phyloP scores from a whole-genome alignment of 2,113 vertebrate species.

The Cavia aperea region DNA sequence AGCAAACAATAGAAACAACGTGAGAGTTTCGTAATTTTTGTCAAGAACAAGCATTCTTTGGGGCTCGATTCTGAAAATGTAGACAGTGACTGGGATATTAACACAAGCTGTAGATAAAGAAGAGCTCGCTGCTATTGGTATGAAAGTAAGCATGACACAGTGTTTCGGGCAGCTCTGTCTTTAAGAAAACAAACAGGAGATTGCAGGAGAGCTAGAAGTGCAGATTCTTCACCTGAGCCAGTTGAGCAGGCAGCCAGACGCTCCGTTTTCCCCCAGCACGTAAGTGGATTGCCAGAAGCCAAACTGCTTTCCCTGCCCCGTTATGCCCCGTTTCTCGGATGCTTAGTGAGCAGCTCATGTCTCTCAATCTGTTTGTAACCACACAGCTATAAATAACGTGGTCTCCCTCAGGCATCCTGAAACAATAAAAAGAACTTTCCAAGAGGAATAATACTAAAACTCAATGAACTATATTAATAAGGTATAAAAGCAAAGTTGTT shows the following conservation, averaged over 20 bases:
- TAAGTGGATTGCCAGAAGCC: background rate
- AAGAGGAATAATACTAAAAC: constrained; percentile 54
- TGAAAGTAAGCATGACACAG: constrained; percentile 15
- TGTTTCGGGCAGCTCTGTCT: background rate
- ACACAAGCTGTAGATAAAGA: background rate
- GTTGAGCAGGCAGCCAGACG: background rate
- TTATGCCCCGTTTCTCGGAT: background rate
- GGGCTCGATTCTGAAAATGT: background rate
- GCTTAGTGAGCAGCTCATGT: background rate
- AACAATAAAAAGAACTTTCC: constrained; percentile 56
- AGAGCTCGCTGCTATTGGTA: background rate
- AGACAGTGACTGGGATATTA: background rate
- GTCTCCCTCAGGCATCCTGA: constrained; percentile 44
- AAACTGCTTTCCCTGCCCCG: background rate
- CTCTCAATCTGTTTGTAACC: constrained; percentile 48
- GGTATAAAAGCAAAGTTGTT: constrained; percentile 35
- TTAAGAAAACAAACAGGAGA: background rate
- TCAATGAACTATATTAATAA: constrained; percentile 45
- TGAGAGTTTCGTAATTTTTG: background rate
- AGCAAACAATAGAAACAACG: background rate
- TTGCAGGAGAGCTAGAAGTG: background rate
- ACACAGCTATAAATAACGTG: constrained; percentile 38
- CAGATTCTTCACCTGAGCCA: background rate
- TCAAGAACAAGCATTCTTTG: background rate
- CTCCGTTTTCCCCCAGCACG: background rate